phyloP scores from a whole-genome alignment of 2,797 vertebrate genomes.

The Crypturellus tataupa region DNA sequence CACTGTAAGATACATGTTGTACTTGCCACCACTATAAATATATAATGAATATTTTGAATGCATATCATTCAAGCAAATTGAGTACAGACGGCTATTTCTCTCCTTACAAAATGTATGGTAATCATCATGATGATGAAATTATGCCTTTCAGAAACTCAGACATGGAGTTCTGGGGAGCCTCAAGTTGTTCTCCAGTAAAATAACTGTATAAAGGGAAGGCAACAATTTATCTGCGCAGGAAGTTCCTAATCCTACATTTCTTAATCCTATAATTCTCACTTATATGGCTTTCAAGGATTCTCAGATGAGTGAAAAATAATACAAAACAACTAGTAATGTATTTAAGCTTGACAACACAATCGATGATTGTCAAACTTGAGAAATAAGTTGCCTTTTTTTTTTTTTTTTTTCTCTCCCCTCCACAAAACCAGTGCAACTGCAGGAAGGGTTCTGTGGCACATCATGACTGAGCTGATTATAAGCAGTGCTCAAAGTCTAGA shows the following conservation, averaged over 20 bases:
- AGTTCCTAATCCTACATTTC: background rate
- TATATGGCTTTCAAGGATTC: background rate
- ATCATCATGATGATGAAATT: background rate
- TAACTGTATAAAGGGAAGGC: background rate
- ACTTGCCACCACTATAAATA: background rate
- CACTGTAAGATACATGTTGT: background rate
- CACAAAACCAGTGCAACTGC: background rate
- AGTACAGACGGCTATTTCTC: background rate
- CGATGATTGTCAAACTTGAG: background rate
- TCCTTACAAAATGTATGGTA: slow-evolving; percentile 13
- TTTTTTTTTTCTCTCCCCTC: background rate
- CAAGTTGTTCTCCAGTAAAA: slow-evolving; percentile 1
- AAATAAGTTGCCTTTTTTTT: background rate
- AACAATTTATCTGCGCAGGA: background rate
- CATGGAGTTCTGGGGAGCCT: slow-evolving; percentile 3
- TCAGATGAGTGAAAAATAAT: background rate
- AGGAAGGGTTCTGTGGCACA: background rate
- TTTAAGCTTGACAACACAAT: background rate
- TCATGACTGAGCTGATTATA: background rate
- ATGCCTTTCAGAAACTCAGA: background rate
- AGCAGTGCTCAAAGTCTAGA: background rate
- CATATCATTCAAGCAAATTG: background rate
- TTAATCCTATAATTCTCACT: slow-evolving; percentile 15
- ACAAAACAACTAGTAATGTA: background rate
- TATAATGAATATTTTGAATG: background rate